A percentile compares a stretch with the other conserved stretches of the same genome.
Conservation (phyloP, 2,888 invertebrate species). For the Metellina segmentata region DNA sequence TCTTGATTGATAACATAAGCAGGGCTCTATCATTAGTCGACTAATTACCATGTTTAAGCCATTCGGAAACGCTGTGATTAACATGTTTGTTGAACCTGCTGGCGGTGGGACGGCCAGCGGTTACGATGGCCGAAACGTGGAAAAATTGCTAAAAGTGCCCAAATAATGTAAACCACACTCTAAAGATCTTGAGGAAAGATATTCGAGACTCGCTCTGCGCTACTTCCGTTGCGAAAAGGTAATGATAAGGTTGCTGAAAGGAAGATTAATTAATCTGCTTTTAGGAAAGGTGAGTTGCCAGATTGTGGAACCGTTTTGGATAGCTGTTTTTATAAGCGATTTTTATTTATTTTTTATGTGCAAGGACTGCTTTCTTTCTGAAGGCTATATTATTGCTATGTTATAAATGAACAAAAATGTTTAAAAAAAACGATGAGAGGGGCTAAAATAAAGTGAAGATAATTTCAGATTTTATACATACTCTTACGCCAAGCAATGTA, state of each 20-base stretch:
- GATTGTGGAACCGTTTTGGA: too few species aligned
- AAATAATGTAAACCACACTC: background rate
- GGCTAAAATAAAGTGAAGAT: too few species aligned
- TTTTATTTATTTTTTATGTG: too few species aligned
- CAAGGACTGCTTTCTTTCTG: too few species aligned
- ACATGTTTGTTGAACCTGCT: constrained; percentile 21
- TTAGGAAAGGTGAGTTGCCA: background rate
- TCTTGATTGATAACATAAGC: constrained; percentile 59
- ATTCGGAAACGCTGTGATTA: constrained; percentile 25
- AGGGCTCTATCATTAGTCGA: constrained; percentile 54
- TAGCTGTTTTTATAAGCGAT: too few species aligned
- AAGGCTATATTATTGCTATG: too few species aligned
- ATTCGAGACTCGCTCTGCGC: background rate
- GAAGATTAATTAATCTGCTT: constrained; percentile 60
- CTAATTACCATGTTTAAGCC: constrained; percentile 57
- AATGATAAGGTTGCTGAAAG: constrained; percentile 46
- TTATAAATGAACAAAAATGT: too few species aligned
- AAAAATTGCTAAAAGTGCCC: constrained; percentile 40
- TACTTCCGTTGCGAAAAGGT: constrained; percentile 28
- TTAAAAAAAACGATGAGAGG: too few species aligned
- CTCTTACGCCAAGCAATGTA: too few species aligned
- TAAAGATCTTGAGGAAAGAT: constrained; percentile 20
- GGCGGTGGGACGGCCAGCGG: background rate
- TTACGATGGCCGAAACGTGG: constrained; percentile 60
- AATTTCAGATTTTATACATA: too few species aligned